Conservation (phyloP, 1,140 invertebrate species). For the Rhopalosiphum padi region DNA sequence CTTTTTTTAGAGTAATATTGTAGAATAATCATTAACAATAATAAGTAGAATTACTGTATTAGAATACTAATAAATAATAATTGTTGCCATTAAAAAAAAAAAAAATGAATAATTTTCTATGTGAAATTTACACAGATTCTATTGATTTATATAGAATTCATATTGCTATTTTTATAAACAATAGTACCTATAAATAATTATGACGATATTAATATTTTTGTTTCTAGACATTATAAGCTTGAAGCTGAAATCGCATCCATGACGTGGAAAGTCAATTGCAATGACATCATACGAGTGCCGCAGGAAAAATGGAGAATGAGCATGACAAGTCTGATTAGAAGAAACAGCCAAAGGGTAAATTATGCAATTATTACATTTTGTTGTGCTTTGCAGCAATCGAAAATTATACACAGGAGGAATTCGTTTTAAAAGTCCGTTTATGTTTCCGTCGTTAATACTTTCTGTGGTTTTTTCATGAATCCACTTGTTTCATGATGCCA, state of each 20-base stretch:
- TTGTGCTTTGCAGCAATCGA: neutral
- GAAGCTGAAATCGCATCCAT: constrained; percentile 94
- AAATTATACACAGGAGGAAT: constrained; percentile 11
- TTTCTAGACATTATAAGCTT: constrained; percentile 84
- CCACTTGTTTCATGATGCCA: neutral
- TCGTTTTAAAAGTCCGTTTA: neutral
- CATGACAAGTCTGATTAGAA: constrained; percentile 69
- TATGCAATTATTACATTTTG: neutral
- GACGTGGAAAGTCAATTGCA: constrained; percentile 91
- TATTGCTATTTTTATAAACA: neutral
- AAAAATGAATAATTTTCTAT: neutral
- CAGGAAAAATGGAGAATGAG: constrained; percentile 69
- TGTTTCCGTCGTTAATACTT: neutral
- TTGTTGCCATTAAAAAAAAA: neutral
- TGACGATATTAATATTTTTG: constrained; percentile 35
- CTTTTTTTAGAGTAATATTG: neutral
- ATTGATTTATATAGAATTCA: neutral
- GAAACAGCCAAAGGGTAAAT: constrained; percentile 72
- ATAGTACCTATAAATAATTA: neutral
- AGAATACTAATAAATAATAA: neutral
- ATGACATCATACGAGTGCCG: constrained; percentile 71
- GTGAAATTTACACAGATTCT: neutral
- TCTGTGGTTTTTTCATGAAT: neutral
- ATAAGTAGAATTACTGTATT: neutral
- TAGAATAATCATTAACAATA: neutral